phyloP scores from a whole-genome alignment of 1,140 invertebrate genomes.

The Dendroctonus ponderosae region DNA sequence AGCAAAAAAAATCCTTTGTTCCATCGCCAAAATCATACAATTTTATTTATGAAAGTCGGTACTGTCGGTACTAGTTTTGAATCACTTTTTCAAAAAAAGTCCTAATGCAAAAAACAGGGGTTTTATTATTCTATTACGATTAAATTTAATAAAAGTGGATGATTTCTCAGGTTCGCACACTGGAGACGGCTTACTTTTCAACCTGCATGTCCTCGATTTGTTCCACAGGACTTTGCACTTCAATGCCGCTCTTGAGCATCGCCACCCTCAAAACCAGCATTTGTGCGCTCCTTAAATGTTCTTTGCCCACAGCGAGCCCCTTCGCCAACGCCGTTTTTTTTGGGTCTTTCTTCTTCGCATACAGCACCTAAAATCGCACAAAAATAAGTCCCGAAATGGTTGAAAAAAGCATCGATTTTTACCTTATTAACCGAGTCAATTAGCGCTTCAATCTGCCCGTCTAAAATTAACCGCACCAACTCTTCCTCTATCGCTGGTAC shows the following conservation, averaged over 20 bases:
- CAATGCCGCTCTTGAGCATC: constrained; percentile 90
- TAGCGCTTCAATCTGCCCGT: constrained; percentile 95
- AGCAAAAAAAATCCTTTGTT: too few species aligned
- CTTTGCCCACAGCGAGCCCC: constrained; percentile 87
- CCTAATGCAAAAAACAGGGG: too few species aligned
- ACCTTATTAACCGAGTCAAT: constrained; percentile 97
- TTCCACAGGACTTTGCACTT: constrained; percentile 65
- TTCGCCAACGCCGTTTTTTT: constrained; percentile 93
- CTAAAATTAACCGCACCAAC: constrained; percentile 96
- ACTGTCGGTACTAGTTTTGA: too few species aligned
- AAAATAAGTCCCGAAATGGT: neutral
- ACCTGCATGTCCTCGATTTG: constrained; percentile 16
- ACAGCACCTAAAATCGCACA: constrained; percentile 60
- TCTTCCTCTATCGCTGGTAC: constrained; percentile 93
- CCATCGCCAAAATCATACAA: too few species aligned
- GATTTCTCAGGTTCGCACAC: too few species aligned
- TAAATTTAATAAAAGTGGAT: too few species aligned
- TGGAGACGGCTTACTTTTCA: constrained; percentile 23
- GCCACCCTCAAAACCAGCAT: constrained; percentile 91
- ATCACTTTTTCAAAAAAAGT: too few species aligned
- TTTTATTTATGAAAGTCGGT: too few species aligned
- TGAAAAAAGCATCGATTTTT: neutral
- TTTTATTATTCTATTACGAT: too few species aligned
- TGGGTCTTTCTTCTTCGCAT: constrained; percentile 96
- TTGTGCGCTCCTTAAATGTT: constrained; percentile 88